Percentiles rank a stretch among this genome's conserved stretches.
These are phyloP conservation scores for Hirtodrosophila histrioides DNA, from an alignment of 2,888 invertebrate genomes.

Conservation along the genomic window DNA sequence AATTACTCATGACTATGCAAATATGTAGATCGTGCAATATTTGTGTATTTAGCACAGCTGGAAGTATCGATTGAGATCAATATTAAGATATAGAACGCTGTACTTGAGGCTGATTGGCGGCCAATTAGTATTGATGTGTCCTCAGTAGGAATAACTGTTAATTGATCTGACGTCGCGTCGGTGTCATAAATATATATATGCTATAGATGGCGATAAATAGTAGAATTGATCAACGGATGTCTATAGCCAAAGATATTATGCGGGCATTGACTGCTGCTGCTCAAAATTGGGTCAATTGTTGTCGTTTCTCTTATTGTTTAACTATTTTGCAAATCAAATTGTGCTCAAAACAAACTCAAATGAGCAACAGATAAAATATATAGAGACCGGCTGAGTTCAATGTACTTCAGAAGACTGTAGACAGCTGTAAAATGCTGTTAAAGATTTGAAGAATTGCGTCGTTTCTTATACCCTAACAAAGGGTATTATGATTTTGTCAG, in stretches of 20 bases:
- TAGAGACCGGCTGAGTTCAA: conserved; percentile 48
- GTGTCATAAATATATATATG: conserved; percentile 49
- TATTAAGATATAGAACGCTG: conserved; percentile 17
- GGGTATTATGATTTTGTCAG: too few relatives aligned
- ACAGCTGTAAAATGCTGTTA: conserved; percentile 30
- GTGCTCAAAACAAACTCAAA: conserved; percentile 24
- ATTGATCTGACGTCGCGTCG: conserved; percentile 33
- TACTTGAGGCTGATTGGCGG: conserved; percentile 47
- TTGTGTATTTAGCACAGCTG: conserved; percentile 10
- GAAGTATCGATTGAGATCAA: conserved; percentile 18
- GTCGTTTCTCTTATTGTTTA: background rate
- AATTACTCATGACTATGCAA: conserved; percentile 1
- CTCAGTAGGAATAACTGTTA: conserved; percentile 46
- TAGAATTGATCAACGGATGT: conserved; percentile 26
- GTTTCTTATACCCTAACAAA: background rate
- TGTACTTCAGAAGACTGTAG: conserved; percentile 25
- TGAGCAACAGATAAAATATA: conserved; percentile 33
- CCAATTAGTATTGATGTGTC: conserved; percentile 58
- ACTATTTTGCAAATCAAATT: conserved; percentile 63
- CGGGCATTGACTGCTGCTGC: conserved; percentile 49
- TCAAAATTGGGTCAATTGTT: conserved; percentile 52
- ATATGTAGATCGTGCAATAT: background rate
- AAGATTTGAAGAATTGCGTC: conserved; percentile 19
- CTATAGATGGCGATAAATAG: conserved; percentile 10
- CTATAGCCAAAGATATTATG: conserved; percentile 24